phyloP scores from a whole-genome alignment of 37 sponge, comb jelly and placozoan genomes.

The Eunapius fragilis region DNA sequence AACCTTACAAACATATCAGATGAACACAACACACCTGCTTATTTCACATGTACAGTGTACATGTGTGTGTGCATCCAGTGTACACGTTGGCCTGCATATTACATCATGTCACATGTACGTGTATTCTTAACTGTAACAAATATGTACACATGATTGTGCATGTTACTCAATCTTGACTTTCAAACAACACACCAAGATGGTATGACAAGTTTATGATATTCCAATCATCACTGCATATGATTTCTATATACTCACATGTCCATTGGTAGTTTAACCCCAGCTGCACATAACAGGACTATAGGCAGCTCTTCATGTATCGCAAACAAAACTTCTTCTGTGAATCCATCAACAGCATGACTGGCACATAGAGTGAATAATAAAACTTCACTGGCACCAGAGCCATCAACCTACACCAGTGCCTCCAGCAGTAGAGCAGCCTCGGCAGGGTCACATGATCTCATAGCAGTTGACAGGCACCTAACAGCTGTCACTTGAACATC shows the following conservation, averaged over 20 bases:
- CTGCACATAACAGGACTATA: background rate
- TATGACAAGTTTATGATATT: too few species aligned
- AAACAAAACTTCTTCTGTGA: background rate
- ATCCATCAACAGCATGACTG: background rate
- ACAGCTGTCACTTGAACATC: background rate
- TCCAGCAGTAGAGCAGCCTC: background rate
- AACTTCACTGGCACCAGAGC: background rate
- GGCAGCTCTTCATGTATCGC: background rate
- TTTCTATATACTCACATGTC: background rate
- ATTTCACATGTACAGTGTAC: background rate
- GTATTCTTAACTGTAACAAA: too few species aligned
- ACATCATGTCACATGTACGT: too few species aligned
- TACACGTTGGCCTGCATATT: too few species aligned
- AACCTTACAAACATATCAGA: too few species aligned
- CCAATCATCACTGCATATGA: background rate
- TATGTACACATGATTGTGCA: too few species aligned
- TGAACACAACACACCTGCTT: too few species aligned
- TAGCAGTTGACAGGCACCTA: background rate
- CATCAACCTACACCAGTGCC: background rate
- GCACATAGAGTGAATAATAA: background rate
- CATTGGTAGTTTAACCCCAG: background rate
- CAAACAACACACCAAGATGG: too few species aligned
- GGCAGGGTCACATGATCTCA: background rate
- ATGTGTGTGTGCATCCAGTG: background rate
- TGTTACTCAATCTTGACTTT: background rate